phyloP scores from a whole-genome alignment of 2,113 vertebrate genomes.

The Fulmarus glacialis region DNA sequence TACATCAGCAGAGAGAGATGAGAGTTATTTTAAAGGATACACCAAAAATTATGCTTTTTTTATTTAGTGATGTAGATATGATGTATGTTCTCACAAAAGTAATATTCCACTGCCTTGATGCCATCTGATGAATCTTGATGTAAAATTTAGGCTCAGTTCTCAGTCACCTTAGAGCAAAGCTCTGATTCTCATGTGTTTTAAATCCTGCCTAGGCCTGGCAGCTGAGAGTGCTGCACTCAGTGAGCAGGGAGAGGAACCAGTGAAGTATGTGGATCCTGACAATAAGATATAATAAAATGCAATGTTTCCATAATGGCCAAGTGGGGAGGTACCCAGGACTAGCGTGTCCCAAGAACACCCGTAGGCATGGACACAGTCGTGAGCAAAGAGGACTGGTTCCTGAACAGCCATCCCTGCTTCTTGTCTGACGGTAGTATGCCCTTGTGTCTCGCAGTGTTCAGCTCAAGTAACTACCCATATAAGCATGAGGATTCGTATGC shows the following conservation, averaged over 20 bases:
- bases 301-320: not conserved
- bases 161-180: not conserved
- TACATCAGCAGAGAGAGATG: not conserved
- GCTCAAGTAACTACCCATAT: not conserved
- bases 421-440: accelerated
- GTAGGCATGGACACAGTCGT: accelerated
- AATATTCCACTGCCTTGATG: not conserved
- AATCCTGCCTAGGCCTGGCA: not conserved
- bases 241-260: not conserved
- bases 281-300: not conserved
- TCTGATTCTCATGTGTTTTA: not conserved
- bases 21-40: not conserved
- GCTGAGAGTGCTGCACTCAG: not conserved
- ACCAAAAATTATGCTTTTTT: not conserved
- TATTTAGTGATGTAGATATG: not conserved
- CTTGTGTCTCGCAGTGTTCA: not conserved
- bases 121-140: not conserved
- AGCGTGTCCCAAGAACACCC: no score
- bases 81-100: not conserved
- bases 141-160: not conserved
- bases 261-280: not conserved
- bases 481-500: accelerated
- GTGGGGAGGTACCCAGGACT: not conserved
- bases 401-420: not conserved
- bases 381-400: not conserved